Conservation (phyloP, 1,140 invertebrate species). For the Panagrolaimus sp. region DNA sequence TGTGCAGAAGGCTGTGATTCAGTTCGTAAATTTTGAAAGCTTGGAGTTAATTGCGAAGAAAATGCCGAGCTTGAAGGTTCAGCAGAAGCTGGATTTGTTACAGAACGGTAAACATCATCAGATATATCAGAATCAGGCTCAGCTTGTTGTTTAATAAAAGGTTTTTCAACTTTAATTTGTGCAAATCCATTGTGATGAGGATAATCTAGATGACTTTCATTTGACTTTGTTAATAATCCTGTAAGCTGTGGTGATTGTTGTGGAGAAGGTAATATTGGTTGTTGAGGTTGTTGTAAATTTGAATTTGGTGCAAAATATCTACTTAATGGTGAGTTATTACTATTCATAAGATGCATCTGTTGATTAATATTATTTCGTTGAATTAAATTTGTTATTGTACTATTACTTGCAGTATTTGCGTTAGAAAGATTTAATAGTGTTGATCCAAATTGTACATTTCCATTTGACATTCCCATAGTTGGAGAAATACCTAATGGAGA, state of each 20-base stretch:
- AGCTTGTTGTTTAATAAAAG: background rate
- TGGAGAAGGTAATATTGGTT: too few relatives aligned
- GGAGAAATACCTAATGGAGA: background rate
- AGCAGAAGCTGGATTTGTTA: slow-evolving; percentile 3
- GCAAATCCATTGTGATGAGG: slow-evolving; percentile 9
- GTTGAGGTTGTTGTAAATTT: too few relatives aligned
- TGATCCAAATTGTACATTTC: background rate
- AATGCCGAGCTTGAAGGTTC: background rate
- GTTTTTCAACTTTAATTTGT: background rate
- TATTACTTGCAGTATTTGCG: background rate
- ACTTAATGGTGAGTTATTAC: background rate
- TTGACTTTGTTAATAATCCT: background rate
- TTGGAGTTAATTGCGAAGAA: background rate
- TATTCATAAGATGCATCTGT: background rate
- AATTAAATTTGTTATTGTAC: background rate
- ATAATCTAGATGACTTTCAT: background rate
- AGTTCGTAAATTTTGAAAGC: too few relatives aligned
- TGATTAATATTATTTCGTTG: background rate
- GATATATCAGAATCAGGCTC: background rate
- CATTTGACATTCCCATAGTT: background rate
- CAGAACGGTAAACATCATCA: background rate
- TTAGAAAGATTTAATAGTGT: background rate
- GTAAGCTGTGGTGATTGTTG: background rate
- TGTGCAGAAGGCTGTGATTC: background rate
- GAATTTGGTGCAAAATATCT: background rate